These are phyloP conservation scores for Phengaris arion DNA, from an alignment of 2,888 invertebrate species.

Conservation along the genomic window DNA sequence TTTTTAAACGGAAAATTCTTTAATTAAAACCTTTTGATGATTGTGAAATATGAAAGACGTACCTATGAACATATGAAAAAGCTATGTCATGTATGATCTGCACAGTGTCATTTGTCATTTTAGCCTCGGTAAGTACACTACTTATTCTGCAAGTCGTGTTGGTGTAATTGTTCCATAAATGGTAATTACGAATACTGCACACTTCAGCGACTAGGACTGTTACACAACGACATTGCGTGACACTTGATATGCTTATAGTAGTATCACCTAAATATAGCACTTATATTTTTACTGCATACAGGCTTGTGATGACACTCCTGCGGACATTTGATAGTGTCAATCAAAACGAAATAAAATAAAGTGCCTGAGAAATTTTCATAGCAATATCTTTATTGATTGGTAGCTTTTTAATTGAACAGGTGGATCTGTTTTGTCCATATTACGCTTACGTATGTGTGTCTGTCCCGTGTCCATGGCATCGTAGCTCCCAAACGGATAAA, in stretches of 20 bases:
- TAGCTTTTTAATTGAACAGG: not conserved
- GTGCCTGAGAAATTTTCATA: not conserved
- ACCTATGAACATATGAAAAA: no score
- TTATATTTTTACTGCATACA: not conserved
- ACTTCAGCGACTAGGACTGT: not conserved
- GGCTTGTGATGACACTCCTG: not conserved
- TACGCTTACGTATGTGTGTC: no score
- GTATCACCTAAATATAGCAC: not conserved
- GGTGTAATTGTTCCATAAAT: not conserved
- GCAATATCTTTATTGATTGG: not conserved
- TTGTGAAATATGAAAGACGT: not conserved
- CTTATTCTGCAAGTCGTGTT: not conserved
- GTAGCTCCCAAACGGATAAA: no score
- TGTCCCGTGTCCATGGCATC: no score
- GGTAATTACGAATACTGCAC: not conserved
- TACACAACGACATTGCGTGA: constrained; percentile 1
- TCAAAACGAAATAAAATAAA: not conserved
- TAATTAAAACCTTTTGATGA: not conserved
- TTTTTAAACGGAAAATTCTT: not conserved
- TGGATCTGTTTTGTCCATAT: no score
- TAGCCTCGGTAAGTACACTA: not conserved
- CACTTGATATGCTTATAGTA: not conserved
- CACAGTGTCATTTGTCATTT: not conserved
- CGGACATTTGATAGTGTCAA: not conserved
- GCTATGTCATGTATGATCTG: no score